Evolutionary conservation across 2,888 invertebrate genomes (phyloP), one percentile per base, ranked within the genome.

Genomic region (Bellardia bayeri): DNA sequence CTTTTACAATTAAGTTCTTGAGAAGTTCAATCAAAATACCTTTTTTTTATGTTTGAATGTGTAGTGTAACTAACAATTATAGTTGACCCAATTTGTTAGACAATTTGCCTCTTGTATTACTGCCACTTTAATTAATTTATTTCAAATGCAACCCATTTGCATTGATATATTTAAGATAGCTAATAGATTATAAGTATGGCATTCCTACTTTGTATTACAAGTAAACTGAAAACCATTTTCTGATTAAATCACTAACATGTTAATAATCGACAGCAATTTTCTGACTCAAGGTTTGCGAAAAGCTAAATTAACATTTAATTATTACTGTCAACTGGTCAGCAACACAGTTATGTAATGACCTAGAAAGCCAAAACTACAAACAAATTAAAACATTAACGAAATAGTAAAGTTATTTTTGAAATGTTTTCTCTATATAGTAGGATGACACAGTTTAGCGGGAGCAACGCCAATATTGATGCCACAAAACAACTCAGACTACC

Each of bases 261-360:
- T 49, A 54, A 54, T 51, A 54, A 54, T 45, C 9, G 14, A 40
- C n/a, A 40, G 23, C 68, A 45, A 40, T 71, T 40, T 49, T 30
- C 30, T 68, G 33, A 63, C 61, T 71, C 71, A 81, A 78, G 68
- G 78, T 45, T 78, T 23, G 8, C 7, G 13, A 58, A 14, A n/a
- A 40, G 45, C 42, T 51, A 63, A 69, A 80, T 71, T 63, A 63
- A 49, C 63, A 51, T 80, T 80, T 51, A 71, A 80, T 80, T 68
- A 63, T 63, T 40, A 40, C 51, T 51, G 49, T 54, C 40, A 40
- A 58, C 30, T 30, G 61, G 61, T 14, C 58, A 56, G 16, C 5
- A 56, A 8, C 8, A 63, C 37, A 61, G 11, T 63, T 40, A 71
- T 63, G 51, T n/a, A 81, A 2, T 81, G 72, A 64, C 72, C 81